phyloP scores from a whole-genome alignment of 2,113 vertebrate genomes.

The Callaeas wilsoni region DNA sequence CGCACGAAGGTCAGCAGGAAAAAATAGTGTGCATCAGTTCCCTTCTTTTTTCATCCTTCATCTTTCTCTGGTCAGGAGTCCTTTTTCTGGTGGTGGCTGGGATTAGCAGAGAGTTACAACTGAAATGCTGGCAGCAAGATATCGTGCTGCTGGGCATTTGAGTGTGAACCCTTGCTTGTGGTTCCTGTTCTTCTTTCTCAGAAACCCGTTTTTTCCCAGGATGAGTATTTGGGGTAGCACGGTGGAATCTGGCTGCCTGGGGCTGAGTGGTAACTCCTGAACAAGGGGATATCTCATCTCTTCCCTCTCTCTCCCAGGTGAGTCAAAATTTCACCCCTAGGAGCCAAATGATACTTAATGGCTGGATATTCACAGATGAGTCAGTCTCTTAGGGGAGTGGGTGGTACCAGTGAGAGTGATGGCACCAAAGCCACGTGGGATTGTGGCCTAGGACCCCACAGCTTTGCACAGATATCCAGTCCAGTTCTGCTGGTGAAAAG shows the following conservation, averaged over 20 bases:
- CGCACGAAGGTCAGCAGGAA: neutral
- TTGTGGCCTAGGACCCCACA: neutral
- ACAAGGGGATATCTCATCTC: neutral
- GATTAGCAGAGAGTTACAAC: neutral
- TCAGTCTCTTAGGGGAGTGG: neutral
- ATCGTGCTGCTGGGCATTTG: neutral
- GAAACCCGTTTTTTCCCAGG: neutral
- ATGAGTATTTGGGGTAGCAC: neutral
- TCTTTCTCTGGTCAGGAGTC: neutral
- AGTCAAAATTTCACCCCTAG: neutral
- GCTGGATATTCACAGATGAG: neutral
- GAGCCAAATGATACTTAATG: neutral
- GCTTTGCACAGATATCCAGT: neutral
- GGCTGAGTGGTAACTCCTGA: neutral
- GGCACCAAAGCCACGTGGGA: accelerated
- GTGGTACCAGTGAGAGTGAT: accelerated
- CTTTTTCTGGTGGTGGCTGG: neutral
- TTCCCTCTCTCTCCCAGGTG: neutral
- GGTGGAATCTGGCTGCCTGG: neutral
- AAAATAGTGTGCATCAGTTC: neutral
- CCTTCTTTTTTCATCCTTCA: neutral
- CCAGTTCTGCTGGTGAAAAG: neutral
- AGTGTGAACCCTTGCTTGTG: neutral
- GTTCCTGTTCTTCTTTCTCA: neutral
- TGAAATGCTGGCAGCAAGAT: neutral